Evolutionary conservation across 2,113 vertebrate genomes (phyloP).

Genomic region (Ciconia boyciana): DNA sequence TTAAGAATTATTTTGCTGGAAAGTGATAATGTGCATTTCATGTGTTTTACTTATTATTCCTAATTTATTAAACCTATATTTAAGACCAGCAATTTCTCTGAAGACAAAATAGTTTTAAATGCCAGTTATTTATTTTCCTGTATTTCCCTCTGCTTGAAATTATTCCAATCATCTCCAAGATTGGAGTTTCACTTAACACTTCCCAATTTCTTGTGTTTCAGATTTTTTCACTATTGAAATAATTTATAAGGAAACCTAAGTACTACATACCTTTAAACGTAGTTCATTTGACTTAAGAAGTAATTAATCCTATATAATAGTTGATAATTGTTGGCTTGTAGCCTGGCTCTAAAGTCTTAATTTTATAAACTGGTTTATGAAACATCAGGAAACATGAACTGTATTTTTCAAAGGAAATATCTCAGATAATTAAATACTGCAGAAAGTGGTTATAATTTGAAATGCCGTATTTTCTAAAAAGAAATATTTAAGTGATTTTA

Average conservation of each 20-base stretch:
- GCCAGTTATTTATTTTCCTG: not conserved
- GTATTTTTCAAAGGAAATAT: not conserved
- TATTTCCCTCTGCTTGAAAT: not conserved
- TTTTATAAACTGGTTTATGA: not conserved
- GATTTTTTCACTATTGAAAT: not conserved
- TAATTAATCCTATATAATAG: not conserved
- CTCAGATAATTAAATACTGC: not conserved
- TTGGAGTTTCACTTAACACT: not conserved
- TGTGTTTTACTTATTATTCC: not conserved
- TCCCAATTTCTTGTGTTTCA: not conserved
- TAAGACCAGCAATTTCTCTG: conserved; percentile 13
- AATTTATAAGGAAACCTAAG: not conserved
- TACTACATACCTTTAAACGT: not conserved
- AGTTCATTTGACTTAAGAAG: not conserved
- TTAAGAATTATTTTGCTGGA: not conserved
- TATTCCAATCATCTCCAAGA: not conserved
- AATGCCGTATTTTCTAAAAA: not conserved
- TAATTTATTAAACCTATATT: conserved; percentile 17
- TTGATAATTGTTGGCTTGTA: conserved; percentile 1
- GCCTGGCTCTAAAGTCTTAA: not conserved
- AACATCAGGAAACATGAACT: not conserved
- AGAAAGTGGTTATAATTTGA: not conserved
- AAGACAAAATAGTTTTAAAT: conserved; percentile 26
- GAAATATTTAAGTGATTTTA: not conserved
- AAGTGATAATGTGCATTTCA: not conserved